A percentile compares a stretch with the other conserved stretches of the same genome.
phyloP scores from a whole-genome alignment of 2,113 vertebrate species.

The Prietella phreatophila region DNA sequence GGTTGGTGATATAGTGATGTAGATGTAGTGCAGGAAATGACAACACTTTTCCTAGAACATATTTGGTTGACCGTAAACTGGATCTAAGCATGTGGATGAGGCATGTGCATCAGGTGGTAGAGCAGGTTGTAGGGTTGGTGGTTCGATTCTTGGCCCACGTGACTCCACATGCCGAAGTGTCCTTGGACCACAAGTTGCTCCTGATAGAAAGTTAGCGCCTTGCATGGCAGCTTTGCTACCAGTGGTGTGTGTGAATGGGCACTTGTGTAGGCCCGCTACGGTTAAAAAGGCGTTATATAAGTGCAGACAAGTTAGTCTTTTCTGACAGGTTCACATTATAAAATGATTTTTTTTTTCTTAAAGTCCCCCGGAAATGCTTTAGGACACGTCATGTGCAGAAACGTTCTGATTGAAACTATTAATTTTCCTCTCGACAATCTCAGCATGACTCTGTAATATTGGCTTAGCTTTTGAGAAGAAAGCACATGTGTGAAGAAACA shows the following conservation, averaged over 20 bases:
- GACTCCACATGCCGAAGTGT: too few relatives aligned
- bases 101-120: too few relatives aligned
- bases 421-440: neutral
- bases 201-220: too few relatives aligned
- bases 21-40: neutral
- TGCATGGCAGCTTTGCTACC: too few relatives aligned
- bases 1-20: neutral
- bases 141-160: too few relatives aligned
- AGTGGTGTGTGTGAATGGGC: too few relatives aligned
- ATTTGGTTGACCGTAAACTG: neutral
- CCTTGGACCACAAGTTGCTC: too few relatives aligned
- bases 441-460: conserved; percentile 9
- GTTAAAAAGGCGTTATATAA: too few relatives aligned
- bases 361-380: neutral
- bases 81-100: neutral
- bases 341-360: too few relatives aligned
- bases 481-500: conserved; percentile 47
- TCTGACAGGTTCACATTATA: neutral
- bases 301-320: neutral
- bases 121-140: too few relatives aligned
- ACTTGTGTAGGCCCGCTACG: too few relatives aligned
- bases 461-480: conserved; percentile 12
- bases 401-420: neutral
- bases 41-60: neutral
- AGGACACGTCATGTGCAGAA: neutral